Evolutionary conservation across 2,888 invertebrate species (phyloP).

Genomic region (Villa cingulata): DNA sequence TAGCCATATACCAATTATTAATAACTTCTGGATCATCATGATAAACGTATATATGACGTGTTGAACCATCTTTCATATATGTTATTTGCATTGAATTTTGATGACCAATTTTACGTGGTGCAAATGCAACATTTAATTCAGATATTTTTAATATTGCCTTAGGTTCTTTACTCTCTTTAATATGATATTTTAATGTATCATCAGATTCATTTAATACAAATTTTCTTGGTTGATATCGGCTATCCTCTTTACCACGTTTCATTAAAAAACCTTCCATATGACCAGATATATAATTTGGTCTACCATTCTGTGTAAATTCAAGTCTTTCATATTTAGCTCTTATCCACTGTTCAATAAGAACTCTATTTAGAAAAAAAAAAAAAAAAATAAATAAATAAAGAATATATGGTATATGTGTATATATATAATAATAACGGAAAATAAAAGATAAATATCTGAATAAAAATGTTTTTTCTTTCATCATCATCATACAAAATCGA

Average conservation of each 20-base stretch:
- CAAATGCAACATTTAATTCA: slow-evolving; percentile 71
- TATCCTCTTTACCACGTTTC: slow-evolving; percentile 82
- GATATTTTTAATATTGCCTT: slow-evolving; percentile 70
- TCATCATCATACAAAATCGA: no score
- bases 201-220: slow-evolving; percentile 71
- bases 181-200: slow-evolving; percentile 65
- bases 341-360: slow-evolving; percentile 82
- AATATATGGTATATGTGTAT: no score
- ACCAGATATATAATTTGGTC: slow-evolving; percentile 65
- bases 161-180: slow-evolving; percentile 62
- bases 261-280: slow-evolving; percentile 74
- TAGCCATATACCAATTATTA: slow-evolving; percentile 73
- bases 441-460: no score
- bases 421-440: no score
- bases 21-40: slow-evolving; percentile 76
- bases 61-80: slow-evolving; percentile 71
- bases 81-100: slow-evolving; percentile 73
- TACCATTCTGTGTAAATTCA: slow-evolving; percentile 64
- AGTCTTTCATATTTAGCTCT: slow-evolving; percentile 78
- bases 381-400: slow-evolving; percentile 1
- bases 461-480: no score
- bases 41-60: slow-evolving; percentile 75
- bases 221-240: slow-evolving; percentile 66
- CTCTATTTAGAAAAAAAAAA: slow-evolving; percentile 39
- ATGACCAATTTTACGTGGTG: slow-evolving; percentile 66